Evolutionary conservation across 2,113 vertebrate species (phyloP), one percentile per base, ranked within the genome.

Genomic region (Oryzias woworae): DNA sequence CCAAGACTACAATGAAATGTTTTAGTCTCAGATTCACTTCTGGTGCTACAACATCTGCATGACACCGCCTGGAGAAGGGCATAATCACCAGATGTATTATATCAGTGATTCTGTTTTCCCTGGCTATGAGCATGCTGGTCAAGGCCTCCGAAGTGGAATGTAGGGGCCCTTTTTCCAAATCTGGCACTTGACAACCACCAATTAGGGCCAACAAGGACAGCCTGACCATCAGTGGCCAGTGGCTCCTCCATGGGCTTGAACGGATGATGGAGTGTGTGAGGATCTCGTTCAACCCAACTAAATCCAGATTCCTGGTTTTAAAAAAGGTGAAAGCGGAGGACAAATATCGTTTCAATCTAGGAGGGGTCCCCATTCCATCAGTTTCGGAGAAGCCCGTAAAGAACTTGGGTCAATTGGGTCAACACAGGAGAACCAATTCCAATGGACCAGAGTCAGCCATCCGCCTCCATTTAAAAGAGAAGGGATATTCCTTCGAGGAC

Each of bases 41-140:
- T 14, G n/a, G 23, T 6, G 2, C 23, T 42, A 3, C 7, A 47
- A 47, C 23, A 45, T 57, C 41, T 8, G 16, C 7, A 2, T 59
- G 23, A 45, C 57, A 59, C 1, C 1, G 4, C 10, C 23, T 59
- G 3, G 24, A 59, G 10, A n/a, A 28, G 17, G 45, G 45, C 4
- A 59, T 59, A 4, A 36, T 58, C 15, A 58, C 55, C 4, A 24
- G 44, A 3, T 58, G 57, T 12, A 59, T 45, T 4, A 31, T 59
- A 2, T 59, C 24, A 31, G 17, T 36, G 13, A 14, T 18, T 3
- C 26, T 59, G 23, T 20, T 59, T 59, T 3, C 58, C 16, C 17
- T 15, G 10, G 17, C 24, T 0, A 48, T 59, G 16, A 59, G 48
- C 17, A 31, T 18, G 17, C 1, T 48, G 2, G 24, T 48, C 1